These are phyloP conservation scores for Leptoclinus maculatus DNA, from an alignment of 2,797 vertebrate species.

Conservation along the genomic window DNA sequence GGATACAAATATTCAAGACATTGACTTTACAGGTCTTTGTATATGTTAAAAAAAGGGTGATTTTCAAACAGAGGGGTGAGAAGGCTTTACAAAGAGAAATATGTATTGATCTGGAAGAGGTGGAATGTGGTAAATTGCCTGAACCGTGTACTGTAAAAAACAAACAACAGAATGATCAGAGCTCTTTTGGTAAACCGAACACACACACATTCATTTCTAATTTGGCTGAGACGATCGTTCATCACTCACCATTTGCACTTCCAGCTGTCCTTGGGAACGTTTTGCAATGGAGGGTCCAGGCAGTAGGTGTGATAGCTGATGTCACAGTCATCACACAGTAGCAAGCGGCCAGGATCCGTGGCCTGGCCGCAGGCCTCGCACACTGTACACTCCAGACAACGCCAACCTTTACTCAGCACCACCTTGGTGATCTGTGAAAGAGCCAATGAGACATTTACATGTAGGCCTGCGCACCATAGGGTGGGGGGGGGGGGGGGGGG, in stretches of 20 bases:
- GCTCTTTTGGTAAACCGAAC: neutral
- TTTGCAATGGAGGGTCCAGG: constrained; percentile 96
- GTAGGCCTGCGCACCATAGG: neutral
- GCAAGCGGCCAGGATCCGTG: constrained; percentile 94
- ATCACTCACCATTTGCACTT: constrained; percentile 96
- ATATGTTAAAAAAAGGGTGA: neutral
- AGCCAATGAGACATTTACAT: constrained; percentile 3
- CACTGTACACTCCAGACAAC: constrained; percentile 98
- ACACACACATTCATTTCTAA: neutral
- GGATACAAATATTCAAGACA: neutral
- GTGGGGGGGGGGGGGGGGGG: no score
- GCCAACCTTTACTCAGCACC: constrained; percentile 98
- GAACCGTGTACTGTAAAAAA: neutral
- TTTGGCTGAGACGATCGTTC: neutral
- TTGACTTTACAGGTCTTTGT: neutral
- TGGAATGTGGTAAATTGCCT: neutral
- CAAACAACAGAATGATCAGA: neutral
- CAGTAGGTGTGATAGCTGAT: constrained; percentile 99
- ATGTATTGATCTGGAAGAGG: neutral
- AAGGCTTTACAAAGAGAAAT: neutral
- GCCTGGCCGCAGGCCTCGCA: constrained; percentile 98
- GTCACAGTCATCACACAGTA: constrained; percentile 98
- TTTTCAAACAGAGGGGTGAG: neutral
- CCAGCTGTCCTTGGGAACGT: constrained; percentile 98
- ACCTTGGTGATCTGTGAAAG: constrained; percentile 93